Percentiles rank a stretch among this genome's conserved stretches.
phyloP scores from a whole-genome alignment of 2,113 vertebrate genomes.

The Alaudala cheleensis region DNA sequence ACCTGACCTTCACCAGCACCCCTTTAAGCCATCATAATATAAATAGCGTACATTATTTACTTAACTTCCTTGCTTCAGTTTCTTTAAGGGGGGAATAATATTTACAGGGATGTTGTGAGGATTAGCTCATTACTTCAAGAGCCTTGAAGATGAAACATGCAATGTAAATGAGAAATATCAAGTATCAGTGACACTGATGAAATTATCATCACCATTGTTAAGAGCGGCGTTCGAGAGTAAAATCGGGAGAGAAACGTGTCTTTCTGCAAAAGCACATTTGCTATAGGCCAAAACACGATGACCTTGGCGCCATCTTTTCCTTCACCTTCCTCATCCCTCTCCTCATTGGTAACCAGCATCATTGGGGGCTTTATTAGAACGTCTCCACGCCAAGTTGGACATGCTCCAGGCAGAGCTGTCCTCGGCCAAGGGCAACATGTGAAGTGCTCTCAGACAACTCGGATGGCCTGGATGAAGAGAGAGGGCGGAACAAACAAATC shows the following conservation, averaged over 20 bases:
- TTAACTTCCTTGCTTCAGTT: constrained; percentile 67
- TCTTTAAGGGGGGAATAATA: constrained; percentile 65
- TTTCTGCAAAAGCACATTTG: background rate
- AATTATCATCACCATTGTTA: constrained; percentile 66
- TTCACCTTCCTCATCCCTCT: constrained; percentile 62
- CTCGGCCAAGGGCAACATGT: constrained; percentile 71
- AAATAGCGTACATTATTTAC: constrained; percentile 61
- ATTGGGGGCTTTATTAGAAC: constrained; percentile 68
- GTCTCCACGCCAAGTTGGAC: constrained; percentile 68
- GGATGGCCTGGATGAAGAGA: constrained; percentile 38
- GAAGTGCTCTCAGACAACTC: constrained; percentile 65
- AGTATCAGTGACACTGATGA: constrained; percentile 61
- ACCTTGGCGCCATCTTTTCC: constrained; percentile 60
- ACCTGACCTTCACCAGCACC: constrained; percentile 62
- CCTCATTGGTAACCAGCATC: constrained; percentile 65
- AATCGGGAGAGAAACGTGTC: background rate
- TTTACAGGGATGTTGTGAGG: constrained; percentile 68
- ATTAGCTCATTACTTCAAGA: constrained; percentile 70
- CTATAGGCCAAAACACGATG: background rate
- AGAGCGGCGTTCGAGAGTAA: background rate
- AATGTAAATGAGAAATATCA: constrained; percentile 67
- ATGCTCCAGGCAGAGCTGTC: constrained; percentile 67
- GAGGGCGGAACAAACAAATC: constrained; percentile 11
- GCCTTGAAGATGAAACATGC: constrained; percentile 66
- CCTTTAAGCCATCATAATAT: constrained; percentile 60